These are phyloP conservation scores for Sciurus carolinensis DNA, from an alignment of 2,797 vertebrate genomes.

Conservation along the genomic window DNA sequence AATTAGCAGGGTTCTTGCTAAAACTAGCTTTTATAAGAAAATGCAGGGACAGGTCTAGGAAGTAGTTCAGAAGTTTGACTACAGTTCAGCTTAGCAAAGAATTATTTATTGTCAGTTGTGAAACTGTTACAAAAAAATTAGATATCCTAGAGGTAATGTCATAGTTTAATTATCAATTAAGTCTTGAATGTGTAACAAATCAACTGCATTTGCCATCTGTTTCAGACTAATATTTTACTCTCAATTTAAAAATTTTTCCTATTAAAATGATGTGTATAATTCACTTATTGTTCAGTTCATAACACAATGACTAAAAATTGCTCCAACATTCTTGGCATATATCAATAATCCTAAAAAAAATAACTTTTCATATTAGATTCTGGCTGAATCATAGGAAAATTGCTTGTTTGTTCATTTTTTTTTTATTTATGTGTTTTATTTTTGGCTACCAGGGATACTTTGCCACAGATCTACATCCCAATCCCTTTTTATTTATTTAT, in stretches of 20 bases:
- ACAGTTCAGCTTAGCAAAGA: neutral
- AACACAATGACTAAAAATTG: neutral
- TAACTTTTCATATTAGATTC: neutral
- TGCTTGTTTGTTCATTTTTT: no score
- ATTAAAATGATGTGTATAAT: neutral
- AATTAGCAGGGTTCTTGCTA: neutral
- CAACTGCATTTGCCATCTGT: neutral
- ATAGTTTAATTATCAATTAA: neutral
- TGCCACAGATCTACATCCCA: no score
- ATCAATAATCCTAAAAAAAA: neutral
- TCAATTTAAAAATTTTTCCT: neutral
- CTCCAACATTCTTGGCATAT: neutral
- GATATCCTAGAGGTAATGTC: neutral
- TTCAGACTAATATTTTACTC: neutral
- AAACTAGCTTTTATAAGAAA: neutral
- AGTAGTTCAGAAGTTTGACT: neutral
- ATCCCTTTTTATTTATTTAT: no score
- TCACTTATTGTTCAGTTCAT: neutral
- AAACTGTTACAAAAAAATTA: neutral
- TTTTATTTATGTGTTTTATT: no score
- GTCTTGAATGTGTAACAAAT: slow-evolving; percentile 5
- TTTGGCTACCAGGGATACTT: no score
- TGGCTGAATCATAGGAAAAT: neutral
- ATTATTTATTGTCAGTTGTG: neutral
- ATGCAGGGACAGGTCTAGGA: neutral